Evolutionary conservation across 1,140 invertebrate genomes (phyloP), one percentile per base, ranked within the genome.

Genomic region (Cardiocondyla obscurior): DNA sequence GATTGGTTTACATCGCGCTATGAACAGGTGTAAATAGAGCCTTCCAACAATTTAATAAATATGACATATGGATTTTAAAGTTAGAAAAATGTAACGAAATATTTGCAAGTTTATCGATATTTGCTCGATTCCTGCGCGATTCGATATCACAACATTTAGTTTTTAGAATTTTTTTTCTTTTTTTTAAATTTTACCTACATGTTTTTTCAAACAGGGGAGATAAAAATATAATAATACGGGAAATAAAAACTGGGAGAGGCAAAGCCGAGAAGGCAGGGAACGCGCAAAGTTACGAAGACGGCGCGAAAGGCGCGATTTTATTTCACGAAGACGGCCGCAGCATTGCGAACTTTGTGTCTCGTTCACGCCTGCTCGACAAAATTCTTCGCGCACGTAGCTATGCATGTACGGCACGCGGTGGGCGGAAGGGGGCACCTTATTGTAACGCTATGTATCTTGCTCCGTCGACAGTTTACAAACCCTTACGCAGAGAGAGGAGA

Each of bases 311-410:
- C n/a, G n/a, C 70, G 82, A 81, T 81, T 81, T 81, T 84, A 81
- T 81, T 81, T 72, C 76, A n/a, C 25, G 55, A 81, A 60, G 53
- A 30, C 28, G 74, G 46, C 65, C 39, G 19, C 74, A 79, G 58
- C 76, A 81, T 67, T 30, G 82, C 82, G 42, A 84, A 81, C 53
- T 81, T 84, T 69, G 65, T 84, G 76, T 81, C 65, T 81, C 36
- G 69, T 83, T 83, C 51, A 49, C 76, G 73, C 53, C 82, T 57
- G 69, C 76, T 57, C 62, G 49, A 58, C 76, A 62, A 72, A 70
- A 74, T 84, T 84, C 62, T 81, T 81, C n/a, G 33, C 42, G 25
- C 25, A 42, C 25, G 28, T 60, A 28, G 30, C 53, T 53, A 51
- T 36, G 44, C 73, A 53, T 79, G 74, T 65, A 53, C 62, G 36